Percentiles rank a stretch among this genome's conserved stretches.
Evolutionary conservation across 2,888 invertebrate species (phyloP).

Genomic region (Cantharis lateralis): DNA sequence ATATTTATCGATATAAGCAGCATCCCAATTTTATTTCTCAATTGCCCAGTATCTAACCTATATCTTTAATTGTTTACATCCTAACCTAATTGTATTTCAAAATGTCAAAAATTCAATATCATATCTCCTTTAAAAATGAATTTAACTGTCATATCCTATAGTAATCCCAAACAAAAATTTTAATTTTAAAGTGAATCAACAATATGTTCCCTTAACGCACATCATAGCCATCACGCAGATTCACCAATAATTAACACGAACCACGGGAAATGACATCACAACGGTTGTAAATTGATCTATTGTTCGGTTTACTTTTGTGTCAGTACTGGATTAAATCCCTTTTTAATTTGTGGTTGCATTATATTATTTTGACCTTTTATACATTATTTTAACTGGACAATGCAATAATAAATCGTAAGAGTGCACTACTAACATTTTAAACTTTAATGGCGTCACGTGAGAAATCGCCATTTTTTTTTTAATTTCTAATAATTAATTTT

Average conservation of each 20-base stretch:
- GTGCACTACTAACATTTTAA: not conserved
- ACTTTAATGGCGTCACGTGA: not conserved
- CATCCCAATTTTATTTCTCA: not conserved
- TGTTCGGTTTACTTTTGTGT: conserved; percentile 19
- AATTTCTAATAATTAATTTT: not conserved
- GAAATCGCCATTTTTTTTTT: not conserved
- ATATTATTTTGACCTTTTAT: not conserved
- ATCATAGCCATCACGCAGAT: conserved; percentile 26
- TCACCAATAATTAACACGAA: conserved; percentile 29
- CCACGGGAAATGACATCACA: conserved; percentile 27
- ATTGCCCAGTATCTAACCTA: not conserved
- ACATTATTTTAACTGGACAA: not conserved
- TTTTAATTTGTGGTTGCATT: not conserved
- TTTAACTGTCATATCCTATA: not conserved
- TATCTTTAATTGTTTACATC: not conserved
- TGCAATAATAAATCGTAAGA: not conserved
- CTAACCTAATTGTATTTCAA: not conserved
- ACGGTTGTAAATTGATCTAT: conserved; percentile 24
- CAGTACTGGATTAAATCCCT: conserved; percentile 18
- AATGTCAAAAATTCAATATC: not conserved
- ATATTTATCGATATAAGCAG: not conserved
- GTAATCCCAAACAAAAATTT: not conserved
- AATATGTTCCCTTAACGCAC: conserved; percentile 25
- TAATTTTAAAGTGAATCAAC: conserved; percentile 19
- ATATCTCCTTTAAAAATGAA: not conserved